These are phyloP conservation scores for Hylaeus volcanicus DNA, from an alignment of 1,140 invertebrate species.

Conservation along the genomic window DNA sequence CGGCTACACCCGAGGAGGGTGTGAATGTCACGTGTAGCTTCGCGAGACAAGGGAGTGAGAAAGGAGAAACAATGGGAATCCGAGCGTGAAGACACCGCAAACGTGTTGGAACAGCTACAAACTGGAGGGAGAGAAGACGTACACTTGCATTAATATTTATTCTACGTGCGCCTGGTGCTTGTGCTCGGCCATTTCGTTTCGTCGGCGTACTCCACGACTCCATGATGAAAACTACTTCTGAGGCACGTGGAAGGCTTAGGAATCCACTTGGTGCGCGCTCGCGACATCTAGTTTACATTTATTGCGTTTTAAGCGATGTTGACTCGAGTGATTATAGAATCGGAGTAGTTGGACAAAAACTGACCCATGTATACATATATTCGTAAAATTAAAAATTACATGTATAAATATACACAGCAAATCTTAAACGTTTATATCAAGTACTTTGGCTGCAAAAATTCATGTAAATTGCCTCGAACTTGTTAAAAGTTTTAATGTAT, in stretches of 20 bases:
- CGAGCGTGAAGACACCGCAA: slow-evolving; percentile 34
- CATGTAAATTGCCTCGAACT: no score
- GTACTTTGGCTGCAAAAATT: no score
- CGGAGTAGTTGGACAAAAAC: no score
- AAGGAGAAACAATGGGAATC: slow-evolving; percentile 60
- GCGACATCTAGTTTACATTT: background rate
- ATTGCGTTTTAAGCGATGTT: background rate
- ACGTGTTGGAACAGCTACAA: slow-evolving; percentile 40
- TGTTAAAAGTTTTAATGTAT: no score
- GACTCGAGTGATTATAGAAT: background rate
- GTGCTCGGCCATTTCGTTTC: slow-evolving; percentile 4
- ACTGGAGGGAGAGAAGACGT: slow-evolving; percentile 10
- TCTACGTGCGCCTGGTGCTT: slow-evolving; percentile 44
- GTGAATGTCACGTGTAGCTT: slow-evolving; percentile 38
- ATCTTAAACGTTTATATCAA: no score
- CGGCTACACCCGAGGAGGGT: background rate
- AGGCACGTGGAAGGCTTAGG: background rate
- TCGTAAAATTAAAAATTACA: no score
- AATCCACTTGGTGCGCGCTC: background rate
- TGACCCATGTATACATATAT: no score
- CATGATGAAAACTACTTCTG: slow-evolving; percentile 30
- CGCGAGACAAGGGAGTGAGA: slow-evolving; percentile 21
- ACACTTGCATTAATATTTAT: slow-evolving; percentile 68
- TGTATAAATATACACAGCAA: no score
- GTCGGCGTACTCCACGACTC: background rate